These are phyloP conservation scores for Dermochelys coriacea DNA, from an alignment of 2,797 vertebrate genomes.

Conservation along the genomic window DNA sequence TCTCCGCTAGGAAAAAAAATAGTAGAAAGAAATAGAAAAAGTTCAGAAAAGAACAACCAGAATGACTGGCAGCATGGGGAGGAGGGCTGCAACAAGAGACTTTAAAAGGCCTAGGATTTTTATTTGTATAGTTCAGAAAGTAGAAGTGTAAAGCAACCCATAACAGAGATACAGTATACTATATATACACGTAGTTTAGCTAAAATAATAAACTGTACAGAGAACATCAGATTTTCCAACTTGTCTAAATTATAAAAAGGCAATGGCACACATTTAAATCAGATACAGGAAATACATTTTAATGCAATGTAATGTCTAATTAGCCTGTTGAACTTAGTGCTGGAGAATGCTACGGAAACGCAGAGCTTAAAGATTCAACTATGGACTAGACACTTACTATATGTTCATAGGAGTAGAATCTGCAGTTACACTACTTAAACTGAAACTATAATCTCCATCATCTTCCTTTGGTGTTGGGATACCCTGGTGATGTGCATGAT, in stretches of 20 bases:
- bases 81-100: background rate
- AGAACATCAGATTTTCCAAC: conserved; percentile 9
- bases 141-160: background rate
- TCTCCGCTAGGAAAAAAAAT: background rate
- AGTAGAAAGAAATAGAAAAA: background rate
- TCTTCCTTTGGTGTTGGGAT: background rate
- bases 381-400: background rate
- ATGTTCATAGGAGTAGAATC: background rate
- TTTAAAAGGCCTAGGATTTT: background rate
- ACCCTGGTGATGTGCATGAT: background rate
- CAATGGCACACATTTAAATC: conserved; percentile 33
- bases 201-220: background rate
- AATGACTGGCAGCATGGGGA: background rate
- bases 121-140: background rate
- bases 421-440: conserved; percentile 4
- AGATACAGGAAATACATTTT: conserved; percentile 53
- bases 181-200: background rate
- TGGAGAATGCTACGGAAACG: background rate
- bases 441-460: background rate
- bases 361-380: background rate
- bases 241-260: conserved; percentile 19
- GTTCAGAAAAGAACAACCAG: conserved; percentile 12
- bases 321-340: background rate
- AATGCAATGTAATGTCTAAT: conserved; percentile 11
- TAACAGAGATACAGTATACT: conserved; percentile 12